Percentiles rank a stretch among this genome's conserved stretches.
phyloP scores from a whole-genome alignment of 35 echinoderm and acorn worm species.

The Diadema setosum region DNA sequence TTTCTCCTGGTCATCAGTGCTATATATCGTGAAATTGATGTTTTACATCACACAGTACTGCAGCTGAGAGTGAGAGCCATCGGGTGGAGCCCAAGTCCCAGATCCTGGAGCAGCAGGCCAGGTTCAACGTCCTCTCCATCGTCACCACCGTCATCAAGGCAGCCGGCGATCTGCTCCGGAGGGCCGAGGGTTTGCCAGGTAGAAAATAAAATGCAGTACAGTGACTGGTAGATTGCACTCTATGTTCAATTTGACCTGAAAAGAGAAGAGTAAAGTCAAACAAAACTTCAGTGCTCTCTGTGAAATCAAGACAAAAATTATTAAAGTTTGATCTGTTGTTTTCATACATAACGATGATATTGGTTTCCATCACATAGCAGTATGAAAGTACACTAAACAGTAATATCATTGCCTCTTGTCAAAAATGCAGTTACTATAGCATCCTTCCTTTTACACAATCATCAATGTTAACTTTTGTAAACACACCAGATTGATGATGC shows the following conservation, averaged over 20 bases:
- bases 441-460: no score
- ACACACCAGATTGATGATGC: no score
- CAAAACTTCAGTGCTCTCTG: no score
- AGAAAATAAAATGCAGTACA: no score
- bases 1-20: background rate
- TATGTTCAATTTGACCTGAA: background rate
- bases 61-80: constrained; percentile 73
- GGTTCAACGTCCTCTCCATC: constrained; percentile 70
- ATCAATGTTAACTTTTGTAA: no score
- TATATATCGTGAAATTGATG: background rate
- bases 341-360: no score
- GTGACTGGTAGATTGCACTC: background rate
- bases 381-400: no score
- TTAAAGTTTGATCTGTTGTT: no score
- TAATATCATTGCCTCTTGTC: no score
- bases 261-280: background rate
- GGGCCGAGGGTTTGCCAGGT: constrained; percentile 74
- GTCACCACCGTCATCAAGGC: constrained; percentile 80
- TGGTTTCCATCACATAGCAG: no score
- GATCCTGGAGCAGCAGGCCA: constrained; percentile 81
- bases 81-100: constrained; percentile 70
- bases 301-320: no score
- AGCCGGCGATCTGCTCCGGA: constrained; percentile 68
- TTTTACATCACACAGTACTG: background rate
- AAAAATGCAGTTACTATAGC: no score